A percentile compares a stretch with the other conserved stretches of the same genome.
These are phyloP conservation scores for Hystrix brachyura DNA, from an alignment of 2,113 vertebrate genomes.

Conservation along the genomic window DNA sequence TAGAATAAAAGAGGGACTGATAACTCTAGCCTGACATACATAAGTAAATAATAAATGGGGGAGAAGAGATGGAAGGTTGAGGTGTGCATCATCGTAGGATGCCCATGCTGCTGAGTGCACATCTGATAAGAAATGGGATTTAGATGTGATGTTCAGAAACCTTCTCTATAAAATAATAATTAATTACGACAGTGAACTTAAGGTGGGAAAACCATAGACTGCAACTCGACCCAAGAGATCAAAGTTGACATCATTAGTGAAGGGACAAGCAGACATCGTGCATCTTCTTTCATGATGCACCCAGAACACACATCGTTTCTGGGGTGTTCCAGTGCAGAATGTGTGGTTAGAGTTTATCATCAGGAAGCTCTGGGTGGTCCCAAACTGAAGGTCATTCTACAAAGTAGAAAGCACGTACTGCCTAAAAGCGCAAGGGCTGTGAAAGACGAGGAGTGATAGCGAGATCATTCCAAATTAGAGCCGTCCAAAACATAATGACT, in stretches of 20 bases:
- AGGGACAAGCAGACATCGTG: background rate
- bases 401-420: background rate
- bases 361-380: background rate
- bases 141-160: background rate
- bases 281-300: background rate
- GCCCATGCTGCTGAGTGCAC: background rate
- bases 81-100: background rate
- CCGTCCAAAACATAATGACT: background rate
- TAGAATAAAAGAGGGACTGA: background rate
- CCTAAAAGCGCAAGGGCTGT: background rate
- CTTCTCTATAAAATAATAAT: background rate
- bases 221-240: background rate
- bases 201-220: background rate
- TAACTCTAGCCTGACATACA: background rate
- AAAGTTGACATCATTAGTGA: background rate
- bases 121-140: background rate
- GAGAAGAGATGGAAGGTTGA: background rate
- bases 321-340: background rate
- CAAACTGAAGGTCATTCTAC: background rate
- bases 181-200: background rate
- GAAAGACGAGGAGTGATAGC: background rate
- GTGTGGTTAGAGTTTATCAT: background rate
- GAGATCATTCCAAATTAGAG: background rate
- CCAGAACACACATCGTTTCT: background rate
- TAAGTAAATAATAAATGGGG: background rate